Evolutionary conservation across 2,888 invertebrate genomes (phyloP).

Genomic region (Acholoe squamosa): DNA sequence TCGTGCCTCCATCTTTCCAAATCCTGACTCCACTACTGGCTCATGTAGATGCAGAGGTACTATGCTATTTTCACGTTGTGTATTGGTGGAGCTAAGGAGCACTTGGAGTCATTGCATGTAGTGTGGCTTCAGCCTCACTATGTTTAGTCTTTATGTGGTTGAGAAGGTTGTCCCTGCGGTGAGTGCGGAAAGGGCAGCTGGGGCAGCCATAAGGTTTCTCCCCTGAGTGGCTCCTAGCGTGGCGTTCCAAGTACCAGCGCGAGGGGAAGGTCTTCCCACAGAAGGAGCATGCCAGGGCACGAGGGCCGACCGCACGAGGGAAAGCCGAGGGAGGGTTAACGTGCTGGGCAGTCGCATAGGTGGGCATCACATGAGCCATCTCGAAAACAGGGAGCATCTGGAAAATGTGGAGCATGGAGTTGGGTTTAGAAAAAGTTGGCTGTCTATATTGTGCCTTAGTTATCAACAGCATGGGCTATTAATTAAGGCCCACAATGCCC

Average conservation of each 20-base stretch:
- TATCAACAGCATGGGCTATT: no score
- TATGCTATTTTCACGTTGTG: no score
- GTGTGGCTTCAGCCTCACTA: background rate
- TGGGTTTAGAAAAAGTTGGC: no score
- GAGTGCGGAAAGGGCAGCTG: background rate
- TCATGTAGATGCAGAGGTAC: no score
- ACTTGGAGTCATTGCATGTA: background rate
- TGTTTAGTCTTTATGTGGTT: background rate
- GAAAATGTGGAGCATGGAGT: no score
- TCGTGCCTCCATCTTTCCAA: no score
- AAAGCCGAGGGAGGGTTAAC: background rate
- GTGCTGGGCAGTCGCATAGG: background rate
- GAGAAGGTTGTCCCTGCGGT: background rate
- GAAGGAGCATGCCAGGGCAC: background rate
- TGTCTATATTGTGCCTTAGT: no score
- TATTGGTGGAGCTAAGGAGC: background rate
- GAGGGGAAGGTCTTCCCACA: background rate
- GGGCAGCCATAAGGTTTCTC: conserved; percentile 23
- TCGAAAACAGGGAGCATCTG: background rate
- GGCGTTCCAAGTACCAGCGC: background rate
- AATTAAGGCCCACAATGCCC: no score
- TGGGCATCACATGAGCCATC: background rate
- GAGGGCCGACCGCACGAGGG: background rate
- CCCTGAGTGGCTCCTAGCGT: background rate
- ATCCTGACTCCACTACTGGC: no score